phyloP scores from a whole-genome alignment of 2,888 invertebrate species.

The Hypomecis atomaria region DNA sequence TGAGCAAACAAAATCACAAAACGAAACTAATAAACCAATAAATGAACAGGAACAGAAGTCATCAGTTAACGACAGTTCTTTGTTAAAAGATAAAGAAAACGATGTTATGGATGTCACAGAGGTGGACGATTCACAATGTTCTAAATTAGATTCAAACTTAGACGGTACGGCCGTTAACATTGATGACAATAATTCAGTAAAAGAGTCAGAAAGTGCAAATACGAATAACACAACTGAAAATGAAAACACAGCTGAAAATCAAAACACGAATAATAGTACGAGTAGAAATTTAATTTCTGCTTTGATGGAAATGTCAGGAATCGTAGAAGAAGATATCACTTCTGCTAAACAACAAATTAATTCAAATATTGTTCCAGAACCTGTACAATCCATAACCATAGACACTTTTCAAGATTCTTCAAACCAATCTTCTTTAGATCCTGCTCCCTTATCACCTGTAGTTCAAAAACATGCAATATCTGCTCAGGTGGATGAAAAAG shows the following conservation, averaged over 20 bases:
- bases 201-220: neutral
- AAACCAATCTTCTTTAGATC: neutral
- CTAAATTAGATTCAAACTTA: neutral
- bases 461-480: slow-evolving; percentile 15
- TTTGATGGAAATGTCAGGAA: slow-evolving; percentile 81
- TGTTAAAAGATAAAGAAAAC: slow-evolving; percentile 1
- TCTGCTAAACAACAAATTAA: slow-evolving; percentile 27
- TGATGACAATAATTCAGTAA: neutral
- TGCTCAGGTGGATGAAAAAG: slow-evolving; percentile 18
- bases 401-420: slow-evolving; percentile 6
- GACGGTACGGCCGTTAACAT: neutral
- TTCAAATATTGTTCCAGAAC: neutral
- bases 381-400: neutral
- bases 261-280: slow-evolving; percentile 12
- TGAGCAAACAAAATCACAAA: neutral
- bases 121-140: neutral
- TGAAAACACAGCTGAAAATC: neutral
- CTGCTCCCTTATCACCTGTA: slow-evolving; percentile 10
- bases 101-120: slow-evolving; percentile 1
- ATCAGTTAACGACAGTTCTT: neutral
- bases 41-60: neutral
- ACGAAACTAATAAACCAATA: neutral
- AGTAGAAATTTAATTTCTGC: slow-evolving; percentile 71
- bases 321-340: slow-evolving; percentile 65
- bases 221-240: neutral